These are phyloP conservation scores for Cebuella pygmaea DNA, from an alignment of 2,797 vertebrate genomes.

Conservation along the genomic window DNA sequence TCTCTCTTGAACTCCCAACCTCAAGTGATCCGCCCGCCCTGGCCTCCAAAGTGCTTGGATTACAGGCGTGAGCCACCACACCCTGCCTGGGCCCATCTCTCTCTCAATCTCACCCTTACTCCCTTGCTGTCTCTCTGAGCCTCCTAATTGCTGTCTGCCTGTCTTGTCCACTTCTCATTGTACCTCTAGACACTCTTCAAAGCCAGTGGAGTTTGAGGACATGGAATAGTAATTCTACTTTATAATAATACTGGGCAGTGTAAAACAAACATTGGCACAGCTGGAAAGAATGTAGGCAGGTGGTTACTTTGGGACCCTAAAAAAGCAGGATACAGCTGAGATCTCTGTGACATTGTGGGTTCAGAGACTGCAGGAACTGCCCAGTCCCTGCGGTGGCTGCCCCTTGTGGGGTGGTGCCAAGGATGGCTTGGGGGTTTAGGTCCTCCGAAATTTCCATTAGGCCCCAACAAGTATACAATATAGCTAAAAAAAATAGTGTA, in stretches of 20 bases:
- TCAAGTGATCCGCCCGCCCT: too few relatives aligned
- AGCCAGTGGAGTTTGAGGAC: background rate
- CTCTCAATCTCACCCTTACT: background rate
- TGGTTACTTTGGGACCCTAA: background rate
- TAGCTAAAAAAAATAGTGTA: background rate
- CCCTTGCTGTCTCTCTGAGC: background rate
- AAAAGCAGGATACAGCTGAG: background rate
- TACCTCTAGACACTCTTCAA: background rate
- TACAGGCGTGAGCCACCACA: too few relatives aligned
- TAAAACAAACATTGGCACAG: constrained; percentile 13
- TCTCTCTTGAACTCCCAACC: too few relatives aligned
- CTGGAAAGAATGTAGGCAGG: background rate
- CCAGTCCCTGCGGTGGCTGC: background rate
- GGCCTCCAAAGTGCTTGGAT: too few relatives aligned
- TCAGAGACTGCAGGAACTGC: constrained; percentile 12
- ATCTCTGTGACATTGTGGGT: background rate
- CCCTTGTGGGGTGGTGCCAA: background rate
- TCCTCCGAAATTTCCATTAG: background rate
- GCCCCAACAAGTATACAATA: background rate
- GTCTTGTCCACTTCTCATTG: background rate
- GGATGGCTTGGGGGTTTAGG: background rate
- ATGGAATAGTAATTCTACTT: constrained; percentile 1
- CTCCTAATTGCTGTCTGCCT: background rate
- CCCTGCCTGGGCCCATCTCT: too few relatives aligned
- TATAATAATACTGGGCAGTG: background rate